phyloP scores from a whole-genome alignment of 2,888 invertebrate species.

The Thalpophila matura region DNA sequence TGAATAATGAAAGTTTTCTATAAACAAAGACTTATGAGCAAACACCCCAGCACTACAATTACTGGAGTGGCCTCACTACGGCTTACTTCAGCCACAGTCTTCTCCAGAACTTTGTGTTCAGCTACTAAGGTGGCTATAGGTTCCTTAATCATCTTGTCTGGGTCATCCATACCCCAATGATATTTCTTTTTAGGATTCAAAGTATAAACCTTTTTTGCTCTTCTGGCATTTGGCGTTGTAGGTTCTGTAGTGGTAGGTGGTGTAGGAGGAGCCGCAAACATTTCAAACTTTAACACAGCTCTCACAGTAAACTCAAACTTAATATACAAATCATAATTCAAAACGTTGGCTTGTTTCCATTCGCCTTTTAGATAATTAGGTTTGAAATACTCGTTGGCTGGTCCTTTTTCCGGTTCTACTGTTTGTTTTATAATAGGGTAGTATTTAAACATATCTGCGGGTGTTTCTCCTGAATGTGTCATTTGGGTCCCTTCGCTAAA shows the following conservation, averaged over 20 bases:
- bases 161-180: background rate
- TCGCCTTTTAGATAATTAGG: background rate
- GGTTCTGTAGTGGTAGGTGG: background rate
- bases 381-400: too few species aligned
- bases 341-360: background rate
- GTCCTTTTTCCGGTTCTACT: too few species aligned
- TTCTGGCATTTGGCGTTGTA: background rate
- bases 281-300: conserved; percentile 8
- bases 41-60: too few species aligned
- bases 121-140: too few species aligned
- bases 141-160: too few species aligned
- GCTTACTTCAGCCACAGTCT: too few species aligned
- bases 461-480: background rate
- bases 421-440: background rate
- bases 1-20: too few species aligned
- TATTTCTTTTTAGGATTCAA: background rate
- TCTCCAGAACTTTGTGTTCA: too few species aligned
- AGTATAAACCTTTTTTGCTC: background rate
- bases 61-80: too few species aligned
- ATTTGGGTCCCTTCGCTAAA: background rate
- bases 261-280: background rate
- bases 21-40: too few species aligned
- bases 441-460: background rate
- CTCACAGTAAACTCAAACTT: background rate
- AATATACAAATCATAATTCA: conserved; percentile 24